Base-by-base conservation (phyloP, 2,888 invertebrate genomes). In the Cheilosia urbana region DNA sequence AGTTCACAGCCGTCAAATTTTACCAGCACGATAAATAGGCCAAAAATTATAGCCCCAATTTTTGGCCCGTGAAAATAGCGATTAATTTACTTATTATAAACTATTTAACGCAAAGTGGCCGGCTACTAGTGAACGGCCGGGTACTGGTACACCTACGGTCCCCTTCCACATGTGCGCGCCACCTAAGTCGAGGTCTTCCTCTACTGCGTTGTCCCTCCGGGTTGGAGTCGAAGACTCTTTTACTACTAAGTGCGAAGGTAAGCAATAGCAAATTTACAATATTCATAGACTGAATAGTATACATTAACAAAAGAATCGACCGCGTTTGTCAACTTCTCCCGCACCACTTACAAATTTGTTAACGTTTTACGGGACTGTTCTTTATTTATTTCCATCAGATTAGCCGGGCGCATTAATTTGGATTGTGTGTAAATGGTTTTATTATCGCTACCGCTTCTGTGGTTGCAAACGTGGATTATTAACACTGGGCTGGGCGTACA, bases 341-440 rank as follows among this genome's bases (percentile, higher is more conserved):
- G 53, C 27, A 13, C 53, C 73, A 73, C 34, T 65, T 72, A 62
- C n/a, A n/a, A n/a, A n/a, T 53, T 62, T 42, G 62, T 72, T 53
- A 53, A 53, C 55, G 55, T 65, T 73, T 34, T 30, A 42, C 47
- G 55, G 73, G 55, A 55, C 62, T 73, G 55, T 63, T 63, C 34
- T 63, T 45, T 73, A 49, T 73, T 63, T 34, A 4, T 53, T 30
- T 73, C 30, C 6, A 5, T 63, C 63, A 65, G 51, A 73, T 73
- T 73, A 55, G 73, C 63, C 34, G 63, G 53, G 45, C 62, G 55
- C 63, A 73, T 65, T 55, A 47, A 73, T 73, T 73, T 24, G 53
- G 55, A 63, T 62, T 65, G 42, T 34, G 62, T 73, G 42, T 73
- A 65, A 65, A 65, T 42, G 73, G 47, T 63, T 73, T 73, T 63